Evolutionary conservation across 2,113 vertebrate species (phyloP).

Genomic region (Vombatus ursinus): DNA sequence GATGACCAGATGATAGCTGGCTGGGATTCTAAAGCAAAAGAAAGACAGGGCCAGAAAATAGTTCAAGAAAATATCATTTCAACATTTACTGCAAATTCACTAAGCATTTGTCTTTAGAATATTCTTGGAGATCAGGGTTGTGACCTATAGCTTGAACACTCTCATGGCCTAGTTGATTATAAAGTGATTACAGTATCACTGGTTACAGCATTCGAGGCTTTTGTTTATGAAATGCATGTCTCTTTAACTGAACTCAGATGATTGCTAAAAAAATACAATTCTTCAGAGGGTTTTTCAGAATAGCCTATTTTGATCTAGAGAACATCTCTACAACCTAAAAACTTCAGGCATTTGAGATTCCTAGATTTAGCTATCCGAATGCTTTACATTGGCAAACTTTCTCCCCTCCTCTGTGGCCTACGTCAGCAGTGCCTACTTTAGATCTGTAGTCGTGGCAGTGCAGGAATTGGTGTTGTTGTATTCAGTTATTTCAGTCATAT

Average conservation of each 20-base stretch:
- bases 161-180: slow-evolving; percentile 45
- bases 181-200: slow-evolving; percentile 26
- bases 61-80: slow-evolving; percentile 33
- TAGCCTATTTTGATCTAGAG: neutral
- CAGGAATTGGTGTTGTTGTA: neutral
- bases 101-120: slow-evolving; percentile 54
- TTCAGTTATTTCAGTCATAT: neutral
- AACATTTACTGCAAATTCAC: slow-evolving; percentile 58
- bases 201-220: slow-evolving; percentile 22
- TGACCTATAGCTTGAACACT: slow-evolving; percentile 46
- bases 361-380: neutral
- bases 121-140: slow-evolving; percentile 28
- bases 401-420: neutral
- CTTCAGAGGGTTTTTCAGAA: neutral
- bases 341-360: neutral
- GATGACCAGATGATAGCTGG: slow-evolving; percentile 65
- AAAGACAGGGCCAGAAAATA: slow-evolving; percentile 62
- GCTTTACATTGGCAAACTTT: neutral
- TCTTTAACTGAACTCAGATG: slow-evolving; percentile 39
- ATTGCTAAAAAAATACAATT: slow-evolving; percentile 36
- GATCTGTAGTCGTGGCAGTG: neutral
- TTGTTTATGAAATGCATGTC: neutral
- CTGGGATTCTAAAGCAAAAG: slow-evolving; percentile 64
- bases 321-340: neutral
- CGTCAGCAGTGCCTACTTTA: neutral